Evolutionary conservation across 37 sponge, comb jelly and placozoan genomes (phyloP).

Genomic region (Geodia barretti): DNA sequence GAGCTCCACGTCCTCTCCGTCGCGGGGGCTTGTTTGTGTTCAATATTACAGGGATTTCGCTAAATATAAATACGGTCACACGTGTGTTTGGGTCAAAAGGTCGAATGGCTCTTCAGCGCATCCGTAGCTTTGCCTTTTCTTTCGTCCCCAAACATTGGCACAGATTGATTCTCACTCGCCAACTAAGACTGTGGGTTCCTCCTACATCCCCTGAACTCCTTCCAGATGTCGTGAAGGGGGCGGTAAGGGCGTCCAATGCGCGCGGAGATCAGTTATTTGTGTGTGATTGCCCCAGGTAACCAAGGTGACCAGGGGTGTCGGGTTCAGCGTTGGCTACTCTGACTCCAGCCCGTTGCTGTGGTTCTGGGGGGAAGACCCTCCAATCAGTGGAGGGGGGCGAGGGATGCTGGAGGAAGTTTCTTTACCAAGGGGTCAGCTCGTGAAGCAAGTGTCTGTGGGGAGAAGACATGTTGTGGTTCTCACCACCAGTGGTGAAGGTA

Average conservation of each 20-base stretch:
- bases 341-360: not conserved
- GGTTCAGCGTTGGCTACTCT: not conserved
- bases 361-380: not conserved
- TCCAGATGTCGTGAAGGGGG: not conserved
- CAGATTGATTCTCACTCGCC: not conserved
- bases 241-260: not conserved
- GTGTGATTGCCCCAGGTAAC: not conserved
- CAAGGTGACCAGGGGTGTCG: not conserved
- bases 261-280: not conserved
- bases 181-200: not conserved
- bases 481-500: conserved; percentile 34
- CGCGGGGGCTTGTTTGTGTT: no score
- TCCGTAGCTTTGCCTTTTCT: not conserved
- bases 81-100: not conserved
- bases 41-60: not conserved
- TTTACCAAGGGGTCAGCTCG: conserved; percentile 1
- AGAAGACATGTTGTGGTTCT: conserved; percentile 11
- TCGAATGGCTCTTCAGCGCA: not conserved
- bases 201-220: not conserved
- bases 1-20: no score
- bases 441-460: conserved; percentile 14
- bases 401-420: not conserved
- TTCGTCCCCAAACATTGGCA: not conserved
- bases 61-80: not conserved
- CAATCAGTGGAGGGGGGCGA: not conserved